Percentiles rank a stretch among this genome's conserved stretches.
Evolutionary conservation across 2,113 vertebrate genomes (phyloP).

Genomic region (Elachura formosa): DNA sequence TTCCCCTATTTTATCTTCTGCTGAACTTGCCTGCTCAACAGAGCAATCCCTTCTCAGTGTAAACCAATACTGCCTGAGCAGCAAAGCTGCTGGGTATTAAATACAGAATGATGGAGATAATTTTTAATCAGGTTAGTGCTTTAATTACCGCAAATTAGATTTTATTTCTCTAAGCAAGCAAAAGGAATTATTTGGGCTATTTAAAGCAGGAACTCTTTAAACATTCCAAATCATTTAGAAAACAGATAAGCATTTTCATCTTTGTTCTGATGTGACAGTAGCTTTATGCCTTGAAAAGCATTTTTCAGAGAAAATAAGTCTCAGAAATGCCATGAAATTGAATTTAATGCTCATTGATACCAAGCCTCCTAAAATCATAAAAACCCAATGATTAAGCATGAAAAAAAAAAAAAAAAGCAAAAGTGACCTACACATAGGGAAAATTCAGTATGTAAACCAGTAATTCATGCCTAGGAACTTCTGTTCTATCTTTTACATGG

Average conservation of each 20-base stretch:
- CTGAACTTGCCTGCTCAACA: neutral
- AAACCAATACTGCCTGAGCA: neutral
- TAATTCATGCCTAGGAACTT: neutral
- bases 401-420: neutral
- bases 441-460: neutral
- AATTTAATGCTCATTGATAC: neutral
- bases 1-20: neutral
- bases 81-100: conserved; percentile 11
- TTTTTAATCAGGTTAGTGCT: conserved; percentile 55
- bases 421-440: neutral
- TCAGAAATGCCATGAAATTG: neutral
- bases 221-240: neutral
- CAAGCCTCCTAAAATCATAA: neutral
- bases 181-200: neutral
- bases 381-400: neutral
- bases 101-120: conserved; percentile 5
- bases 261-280: neutral
- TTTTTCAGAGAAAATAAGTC: neutral
- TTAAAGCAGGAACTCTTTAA: neutral
- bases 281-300: neutral
- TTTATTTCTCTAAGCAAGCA: conserved; percentile 31
- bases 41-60: neutral
- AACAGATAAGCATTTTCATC: neutral
- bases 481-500: neutral
- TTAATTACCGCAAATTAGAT: conserved; percentile 56